Evolutionary conservation across 2,888 invertebrate genomes (phyloP), one percentile per base, ranked within the genome.

Genomic region (Hydroisotoma schaefferi): DNA sequence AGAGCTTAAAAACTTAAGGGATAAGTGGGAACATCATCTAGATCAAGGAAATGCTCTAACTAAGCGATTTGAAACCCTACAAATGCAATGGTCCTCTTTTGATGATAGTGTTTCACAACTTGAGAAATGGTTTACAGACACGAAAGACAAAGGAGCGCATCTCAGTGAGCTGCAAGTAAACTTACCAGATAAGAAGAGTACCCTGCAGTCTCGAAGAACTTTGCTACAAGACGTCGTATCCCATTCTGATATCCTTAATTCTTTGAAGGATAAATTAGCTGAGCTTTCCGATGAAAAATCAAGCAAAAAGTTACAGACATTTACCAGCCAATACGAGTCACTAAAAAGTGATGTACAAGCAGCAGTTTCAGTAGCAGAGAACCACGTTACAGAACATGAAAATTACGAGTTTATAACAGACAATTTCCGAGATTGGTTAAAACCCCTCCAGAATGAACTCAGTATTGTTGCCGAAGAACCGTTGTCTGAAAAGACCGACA

Each of bases 61-160:
- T 69, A 92, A 93, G 76, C 87, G 87, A 73, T 87, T 93, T 20
- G 94, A 95, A 80, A 88, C 87, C 1, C 87, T 89, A 38, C 83
- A 94, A 64, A 87, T 93, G 75, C 91, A 94, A 73, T 84, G 94
- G 77, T 90, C 91, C 2, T 92, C 93, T 1, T 92, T 95, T 76
- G 94, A 94, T 76, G 94, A 94, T 73, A 92, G 90, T 65, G 88
- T 90, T 71, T 86, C 86, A 48, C 92, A 93, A 72, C 81, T 94
- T 6, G 86, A 87, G 69, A 85, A 87, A 74, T 95, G 94, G 90
- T 82, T 95, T 27, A 82, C 83, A 57, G 92, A 92, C 71, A 84
- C 85, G 1, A 87, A 88, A 75, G 82, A 83, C 51, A 87, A 87
- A 75, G 80, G 92, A 33, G 83, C 85, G 1, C 84, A 85, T 15